Conservation (phyloP, 1,140 invertebrate species). For the Calephelis nemesis region DNA sequence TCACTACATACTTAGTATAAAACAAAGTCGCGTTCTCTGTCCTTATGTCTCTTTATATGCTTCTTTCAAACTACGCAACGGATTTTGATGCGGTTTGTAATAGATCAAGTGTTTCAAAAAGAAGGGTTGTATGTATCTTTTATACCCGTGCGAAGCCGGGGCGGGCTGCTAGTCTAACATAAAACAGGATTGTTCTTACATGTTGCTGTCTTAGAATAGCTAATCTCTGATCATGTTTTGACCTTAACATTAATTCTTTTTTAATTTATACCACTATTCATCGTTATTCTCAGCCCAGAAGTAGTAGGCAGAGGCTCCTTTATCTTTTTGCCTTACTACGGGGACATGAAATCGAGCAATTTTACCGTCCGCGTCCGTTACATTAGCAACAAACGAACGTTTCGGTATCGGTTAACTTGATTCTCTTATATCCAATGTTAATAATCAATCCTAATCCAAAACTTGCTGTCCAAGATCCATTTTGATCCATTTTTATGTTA, state of each 20-base stretch:
- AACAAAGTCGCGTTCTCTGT: too few relatives aligned
- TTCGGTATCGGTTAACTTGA: slow-evolving; percentile 78
- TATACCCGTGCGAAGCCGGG: too few relatives aligned
- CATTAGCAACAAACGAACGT: slow-evolving; percentile 63
- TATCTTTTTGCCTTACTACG: slow-evolving; percentile 81
- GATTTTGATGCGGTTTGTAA: too few relatives aligned
- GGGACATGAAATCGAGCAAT: slow-evolving; percentile 81
- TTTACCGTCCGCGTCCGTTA: slow-evolving; percentile 73
- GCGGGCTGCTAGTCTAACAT: not conserved
- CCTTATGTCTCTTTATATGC: too few relatives aligned
- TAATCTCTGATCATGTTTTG: slow-evolving; percentile 73
- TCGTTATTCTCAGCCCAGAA: slow-evolving; percentile 77
- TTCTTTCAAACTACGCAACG: too few relatives aligned
- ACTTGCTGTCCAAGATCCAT: too few relatives aligned
- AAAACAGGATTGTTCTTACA: slow-evolving; percentile 13
- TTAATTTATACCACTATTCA: slow-evolving; percentile 72
- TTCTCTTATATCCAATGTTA: too few relatives aligned
- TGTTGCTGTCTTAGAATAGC: slow-evolving; percentile 52
- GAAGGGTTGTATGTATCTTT: too few relatives aligned
- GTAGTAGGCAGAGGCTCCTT: slow-evolving; percentile 78
- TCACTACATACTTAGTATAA: too few relatives aligned
- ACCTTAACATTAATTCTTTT: slow-evolving; percentile 77
- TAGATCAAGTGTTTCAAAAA: too few relatives aligned
- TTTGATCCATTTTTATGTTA: too few relatives aligned
- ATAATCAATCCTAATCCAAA: too few relatives aligned